Conservation (phyloP, 2,888 invertebrate species). For the Himalopsyche tibetana region DNA sequence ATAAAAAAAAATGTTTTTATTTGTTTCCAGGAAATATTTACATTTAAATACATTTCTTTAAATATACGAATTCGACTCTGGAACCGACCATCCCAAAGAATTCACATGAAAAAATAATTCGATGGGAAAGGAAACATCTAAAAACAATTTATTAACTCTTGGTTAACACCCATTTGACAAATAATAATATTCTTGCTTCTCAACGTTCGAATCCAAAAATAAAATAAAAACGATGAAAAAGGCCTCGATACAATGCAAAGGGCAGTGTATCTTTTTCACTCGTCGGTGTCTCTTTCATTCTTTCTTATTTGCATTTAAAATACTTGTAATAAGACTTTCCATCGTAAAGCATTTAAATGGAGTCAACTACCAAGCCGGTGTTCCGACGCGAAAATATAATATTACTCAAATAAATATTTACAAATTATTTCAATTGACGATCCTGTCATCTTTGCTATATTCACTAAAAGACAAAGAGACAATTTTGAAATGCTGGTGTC, state of each 20-base stretch:
- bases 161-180: slow-evolving; percentile 47
- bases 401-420: background rate
- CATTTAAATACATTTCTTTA: no score
- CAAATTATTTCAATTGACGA: no score
- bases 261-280: background rate
- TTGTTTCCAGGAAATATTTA: no score
- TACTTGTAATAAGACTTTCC: background rate
- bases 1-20: no score
- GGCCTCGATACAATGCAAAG: background rate
- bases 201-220: background rate
- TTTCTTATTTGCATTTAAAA: slow-evolving; percentile 44
- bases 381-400: background rate
- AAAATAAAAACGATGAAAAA: background rate
- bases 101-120: slow-evolving; percentile 17
- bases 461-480: no score
- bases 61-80: background rate
- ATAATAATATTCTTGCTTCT: background rate
- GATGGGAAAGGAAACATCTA: slow-evolving; percentile 34
- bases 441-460: no score
- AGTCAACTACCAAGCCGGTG: background rate
- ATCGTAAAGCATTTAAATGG: slow-evolving; percentile 11
- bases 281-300: slow-evolving; percentile 21
- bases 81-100: background rate
- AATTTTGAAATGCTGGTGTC: no score
- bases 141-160: slow-evolving; percentile 36